A percentile compares a stretch with the other conserved stretches of the same genome.
phyloP scores from a whole-genome alignment of 2,113 vertebrate genomes.

The Chionomys nivalis region DNA sequence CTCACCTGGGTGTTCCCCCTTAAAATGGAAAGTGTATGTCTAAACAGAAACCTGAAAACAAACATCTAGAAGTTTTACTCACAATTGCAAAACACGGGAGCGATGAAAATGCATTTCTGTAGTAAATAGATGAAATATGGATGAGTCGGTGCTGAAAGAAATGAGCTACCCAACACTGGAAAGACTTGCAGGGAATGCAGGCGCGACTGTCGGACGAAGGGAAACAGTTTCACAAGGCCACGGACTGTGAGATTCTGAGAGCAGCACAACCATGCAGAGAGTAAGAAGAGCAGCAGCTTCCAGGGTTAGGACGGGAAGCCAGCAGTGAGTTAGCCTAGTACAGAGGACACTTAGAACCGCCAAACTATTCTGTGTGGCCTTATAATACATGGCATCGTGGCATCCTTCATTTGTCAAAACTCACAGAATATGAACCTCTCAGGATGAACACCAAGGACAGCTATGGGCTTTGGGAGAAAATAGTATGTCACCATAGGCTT shows the following conservation, averaged over 20 bases:
- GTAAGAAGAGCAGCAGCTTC: background rate
- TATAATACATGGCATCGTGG: background rate
- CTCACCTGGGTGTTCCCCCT: background rate
- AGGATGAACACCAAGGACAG: background rate
- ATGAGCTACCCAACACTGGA: background rate
- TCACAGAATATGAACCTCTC: background rate
- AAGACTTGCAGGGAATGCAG: background rate
- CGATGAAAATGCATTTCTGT: background rate
- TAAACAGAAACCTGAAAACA: background rate
- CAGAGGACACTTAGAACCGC: background rate
- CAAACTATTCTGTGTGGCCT: background rate
- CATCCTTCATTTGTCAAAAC: background rate
- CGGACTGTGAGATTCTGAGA: background rate
- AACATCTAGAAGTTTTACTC: background rate
- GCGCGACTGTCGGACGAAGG: background rate
- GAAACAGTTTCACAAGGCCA: background rate
- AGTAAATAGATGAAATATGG: background rate
- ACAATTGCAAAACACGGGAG: background rate
- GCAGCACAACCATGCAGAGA: background rate
- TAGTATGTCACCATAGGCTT: background rate
- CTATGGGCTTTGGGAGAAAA: background rate
- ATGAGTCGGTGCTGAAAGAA: background rate
- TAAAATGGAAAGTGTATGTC: background rate
- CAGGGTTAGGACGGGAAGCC: background rate
- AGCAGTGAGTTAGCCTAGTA: background rate